These are phyloP conservation scores for Lerista edwardsae DNA, from an alignment of 2,797 vertebrate species.

Conservation along the genomic window DNA sequence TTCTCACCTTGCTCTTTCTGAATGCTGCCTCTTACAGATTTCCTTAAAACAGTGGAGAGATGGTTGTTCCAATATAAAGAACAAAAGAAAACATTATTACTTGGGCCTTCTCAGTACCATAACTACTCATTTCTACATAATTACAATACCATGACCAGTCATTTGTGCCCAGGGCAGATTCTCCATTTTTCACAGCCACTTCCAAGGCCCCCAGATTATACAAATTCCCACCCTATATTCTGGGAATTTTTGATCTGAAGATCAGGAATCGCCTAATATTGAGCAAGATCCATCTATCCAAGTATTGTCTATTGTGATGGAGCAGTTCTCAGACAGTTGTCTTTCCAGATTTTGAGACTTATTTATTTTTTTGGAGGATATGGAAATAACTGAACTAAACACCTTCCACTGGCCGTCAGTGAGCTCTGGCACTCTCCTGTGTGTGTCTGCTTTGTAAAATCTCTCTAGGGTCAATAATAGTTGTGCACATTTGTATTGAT, in stretches of 20 bases:
- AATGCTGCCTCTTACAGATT: not conserved
- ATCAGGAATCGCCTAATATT: not conserved
- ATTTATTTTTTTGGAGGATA: not conserved
- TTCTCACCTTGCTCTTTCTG: conserved; percentile 13
- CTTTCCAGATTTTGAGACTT: not conserved
- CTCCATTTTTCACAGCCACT: not conserved
- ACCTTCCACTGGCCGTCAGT: too few species aligned
- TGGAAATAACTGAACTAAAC: not conserved
- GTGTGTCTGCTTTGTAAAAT: too few species aligned
- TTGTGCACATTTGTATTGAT: not conserved
- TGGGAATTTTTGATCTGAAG: not conserved
- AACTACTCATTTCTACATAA: not conserved
- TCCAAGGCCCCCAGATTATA: not conserved
- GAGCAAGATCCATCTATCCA: not conserved
- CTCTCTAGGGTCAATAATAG: not conserved
- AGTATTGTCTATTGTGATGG: not conserved
- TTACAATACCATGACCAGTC: too few species aligned
- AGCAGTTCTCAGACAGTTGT: not conserved
- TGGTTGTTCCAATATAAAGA: not conserved
- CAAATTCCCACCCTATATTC: not conserved
- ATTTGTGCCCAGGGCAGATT: not conserved
- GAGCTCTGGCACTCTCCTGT: too few species aligned
- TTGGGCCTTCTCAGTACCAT: not conserved
- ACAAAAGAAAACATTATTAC: not conserved
- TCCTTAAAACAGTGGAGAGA: not conserved